These are phyloP conservation scores for Macquaria australasica DNA, from an alignment of 2,113 vertebrate species.

Conservation along the genomic window DNA sequence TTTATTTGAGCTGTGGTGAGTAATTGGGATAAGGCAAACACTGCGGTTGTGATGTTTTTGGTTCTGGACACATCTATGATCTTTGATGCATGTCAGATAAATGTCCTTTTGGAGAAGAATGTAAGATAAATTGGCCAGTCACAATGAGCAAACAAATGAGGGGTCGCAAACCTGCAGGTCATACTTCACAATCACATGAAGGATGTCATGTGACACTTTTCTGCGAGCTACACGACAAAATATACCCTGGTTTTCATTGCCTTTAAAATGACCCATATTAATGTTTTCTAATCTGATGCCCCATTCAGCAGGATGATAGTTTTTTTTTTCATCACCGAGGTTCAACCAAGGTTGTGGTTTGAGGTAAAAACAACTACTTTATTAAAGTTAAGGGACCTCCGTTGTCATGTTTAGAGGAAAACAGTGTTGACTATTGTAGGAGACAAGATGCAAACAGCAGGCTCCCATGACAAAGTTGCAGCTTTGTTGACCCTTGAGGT, in stretches of 20 bases:
- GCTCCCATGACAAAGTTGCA: too few relatives aligned
- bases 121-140: background rate
- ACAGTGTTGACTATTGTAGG: too few relatives aligned
- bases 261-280: background rate
- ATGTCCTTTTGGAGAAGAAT: background rate
- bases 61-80: background rate
- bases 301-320: too few relatives aligned
- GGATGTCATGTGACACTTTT: background rate
- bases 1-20: slow-evolving; percentile 17
- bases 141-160: background rate
- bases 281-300: background rate
- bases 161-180: background rate
- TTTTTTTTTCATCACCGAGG: too few relatives aligned
- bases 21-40: background rate
- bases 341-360: too few relatives aligned
- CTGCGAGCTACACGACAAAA: background rate
- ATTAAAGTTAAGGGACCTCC: too few relatives aligned
- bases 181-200: background rate
- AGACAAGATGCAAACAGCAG: too few relatives aligned
- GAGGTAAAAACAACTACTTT: too few relatives aligned
- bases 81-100: slow-evolving; percentile 10
- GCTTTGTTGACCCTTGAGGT: too few relatives aligned
- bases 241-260: background rate
- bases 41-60: background rate
- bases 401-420: too few relatives aligned